Conservation (phyloP, 2,888 invertebrate species). For the Euphydryas editha region DNA sequence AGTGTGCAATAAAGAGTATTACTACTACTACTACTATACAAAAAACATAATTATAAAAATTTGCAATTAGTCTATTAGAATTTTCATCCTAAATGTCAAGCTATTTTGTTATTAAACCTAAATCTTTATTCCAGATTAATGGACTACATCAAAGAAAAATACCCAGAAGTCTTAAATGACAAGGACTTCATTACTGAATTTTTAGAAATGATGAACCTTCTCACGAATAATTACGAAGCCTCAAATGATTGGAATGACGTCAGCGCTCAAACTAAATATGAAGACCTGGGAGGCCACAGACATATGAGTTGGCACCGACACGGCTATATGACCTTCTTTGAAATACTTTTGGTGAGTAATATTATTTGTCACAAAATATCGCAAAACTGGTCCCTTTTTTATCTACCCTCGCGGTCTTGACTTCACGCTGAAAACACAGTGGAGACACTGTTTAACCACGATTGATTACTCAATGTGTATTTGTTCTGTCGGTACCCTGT, state of each 20-base stretch:
- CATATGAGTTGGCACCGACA: slow-evolving; percentile 52
- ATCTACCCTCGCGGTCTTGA: no score
- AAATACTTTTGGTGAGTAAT: slow-evolving; percentile 43
- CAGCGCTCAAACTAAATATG: slow-evolving; percentile 43
- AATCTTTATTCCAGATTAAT: slow-evolving; percentile 27
- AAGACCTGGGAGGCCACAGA: slow-evolving; percentile 47
- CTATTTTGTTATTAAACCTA: background rate
- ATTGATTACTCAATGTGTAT: no score
- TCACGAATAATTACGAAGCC: slow-evolving; percentile 49
- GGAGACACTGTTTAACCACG: no score
- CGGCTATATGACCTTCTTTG: slow-evolving; percentile 56
- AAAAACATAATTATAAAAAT: no score
- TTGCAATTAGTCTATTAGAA: no score
- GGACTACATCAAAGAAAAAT: slow-evolving; percentile 44
- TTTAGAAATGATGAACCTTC: slow-evolving; percentile 47
- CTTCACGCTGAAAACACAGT: no score
- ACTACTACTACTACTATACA: no score
- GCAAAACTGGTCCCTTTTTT: no score
- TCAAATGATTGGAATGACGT: slow-evolving; percentile 54
- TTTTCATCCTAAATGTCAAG: no score
- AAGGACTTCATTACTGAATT: slow-evolving; percentile 48
- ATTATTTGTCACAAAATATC: no score
- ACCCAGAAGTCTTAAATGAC: slow-evolving; percentile 48
- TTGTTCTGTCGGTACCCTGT: no score
- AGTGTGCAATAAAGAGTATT: no score